Conservation (phyloP, 2,797 vertebrate genomes). For the Trachops cirrhosus region DNA sequence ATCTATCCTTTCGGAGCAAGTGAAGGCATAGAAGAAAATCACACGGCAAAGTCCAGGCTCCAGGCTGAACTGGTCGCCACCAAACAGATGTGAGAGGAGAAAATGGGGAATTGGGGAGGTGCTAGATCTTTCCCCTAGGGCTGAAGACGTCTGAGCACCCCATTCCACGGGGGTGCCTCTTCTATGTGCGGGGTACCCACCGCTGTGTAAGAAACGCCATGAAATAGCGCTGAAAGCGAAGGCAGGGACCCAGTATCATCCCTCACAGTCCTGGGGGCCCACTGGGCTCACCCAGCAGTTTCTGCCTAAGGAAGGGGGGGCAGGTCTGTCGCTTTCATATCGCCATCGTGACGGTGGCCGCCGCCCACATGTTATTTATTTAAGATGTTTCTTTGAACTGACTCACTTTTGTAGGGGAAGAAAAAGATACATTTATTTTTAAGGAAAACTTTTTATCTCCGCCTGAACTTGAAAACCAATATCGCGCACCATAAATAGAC, state of each 20-base stretch:
- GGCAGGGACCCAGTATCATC: fast-evolving
- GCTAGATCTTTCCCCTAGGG: background rate
- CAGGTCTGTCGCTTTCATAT: background rate
- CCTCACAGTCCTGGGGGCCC: background rate
- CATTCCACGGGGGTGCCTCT: background rate
- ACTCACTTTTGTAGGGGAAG: background rate
- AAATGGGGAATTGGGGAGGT: background rate
- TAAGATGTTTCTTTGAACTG: background rate
- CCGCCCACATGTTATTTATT: background rate
- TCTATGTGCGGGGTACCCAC: background rate
- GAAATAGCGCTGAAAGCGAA: background rate
- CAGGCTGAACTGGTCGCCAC: background rate
- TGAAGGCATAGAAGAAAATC: background rate
- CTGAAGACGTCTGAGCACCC: background rate
- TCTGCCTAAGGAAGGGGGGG: no score
- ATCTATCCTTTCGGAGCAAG: background rate
- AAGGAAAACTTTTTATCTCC: slow-evolving; percentile 34
- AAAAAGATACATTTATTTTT: background rate
- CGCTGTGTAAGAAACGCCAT: fast-evolving
- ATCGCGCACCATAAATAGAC: slow-evolving; percentile 8
- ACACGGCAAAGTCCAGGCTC: background rate
- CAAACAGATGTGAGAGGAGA: background rate
- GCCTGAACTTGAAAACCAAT: background rate
- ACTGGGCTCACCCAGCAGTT: background rate
- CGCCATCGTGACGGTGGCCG: background rate